Evolutionary conservation across 1,140 invertebrate species (phyloP), one percentile per base, ranked within the genome.

Genomic region (Thaumetopoea pityocampa): DNA sequence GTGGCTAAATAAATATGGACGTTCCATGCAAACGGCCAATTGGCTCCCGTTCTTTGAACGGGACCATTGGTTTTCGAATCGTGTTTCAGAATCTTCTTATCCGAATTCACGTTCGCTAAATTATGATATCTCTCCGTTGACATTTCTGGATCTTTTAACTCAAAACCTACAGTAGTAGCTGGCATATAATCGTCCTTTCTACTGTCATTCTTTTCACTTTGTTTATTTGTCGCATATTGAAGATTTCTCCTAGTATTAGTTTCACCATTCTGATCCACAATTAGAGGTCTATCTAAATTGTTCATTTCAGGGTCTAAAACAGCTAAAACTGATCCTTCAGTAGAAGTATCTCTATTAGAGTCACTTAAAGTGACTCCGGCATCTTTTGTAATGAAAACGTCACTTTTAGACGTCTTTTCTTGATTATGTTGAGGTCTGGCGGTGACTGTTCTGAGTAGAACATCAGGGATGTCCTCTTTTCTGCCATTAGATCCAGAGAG

Each of bases 1-100:
- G 93, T 94, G 0, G 93, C 92, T 5, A 93, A 70, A 82, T 97
- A 97, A 1, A 96, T 92, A 62, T 97, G 94, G 6, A 96, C 87
- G 50, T 94, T 93, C 95, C 94, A 96, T 1, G 94, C 93, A 53
- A 94, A 90, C 0, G 90, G 88, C 91, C 92, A 93, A 0, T 90
- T 91, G 6, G 83, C 85, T 37, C 86, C 85, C 1, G 68, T 52
- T 9, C 73, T 65, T 38, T 80, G 72, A 0, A 85, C 58, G 0
- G 71, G 68, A 2, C 62, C 76, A 15, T 54, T 70, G 19, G 51
- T 74, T 42, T 86, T 85, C 0, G 66, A 29, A 36, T 85, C 70
- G 23, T 85, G 77, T 34, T 79, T 74, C 22, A 70, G 37, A 7
- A 79, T 78, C 30, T 82, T 83, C 43, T 83, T 82, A 58, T 86